Conservation (phyloP, 2,797 vertebrate genomes). For the Mormyrops attenuatus region DNA sequence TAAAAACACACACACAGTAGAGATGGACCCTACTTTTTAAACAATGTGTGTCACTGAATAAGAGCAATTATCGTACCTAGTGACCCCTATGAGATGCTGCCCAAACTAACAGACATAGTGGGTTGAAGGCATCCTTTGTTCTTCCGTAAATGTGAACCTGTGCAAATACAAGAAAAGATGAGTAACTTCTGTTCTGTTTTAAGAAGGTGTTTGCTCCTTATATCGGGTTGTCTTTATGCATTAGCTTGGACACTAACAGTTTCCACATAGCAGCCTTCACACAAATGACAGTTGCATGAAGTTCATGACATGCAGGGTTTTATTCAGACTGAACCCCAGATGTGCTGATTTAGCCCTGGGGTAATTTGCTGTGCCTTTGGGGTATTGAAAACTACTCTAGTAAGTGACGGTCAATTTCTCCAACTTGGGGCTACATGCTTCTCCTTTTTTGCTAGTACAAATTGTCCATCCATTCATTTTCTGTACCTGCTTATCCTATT, state of each 20-base stretch:
- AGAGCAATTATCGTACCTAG: not conserved
- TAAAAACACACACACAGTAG: not conserved
- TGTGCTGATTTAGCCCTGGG: not conserved
- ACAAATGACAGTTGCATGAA: not conserved
- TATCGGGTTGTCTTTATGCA: not conserved
- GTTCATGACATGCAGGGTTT: not conserved
- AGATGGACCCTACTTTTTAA: not conserved
- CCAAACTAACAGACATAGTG: not conserved
- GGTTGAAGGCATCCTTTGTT: not conserved
- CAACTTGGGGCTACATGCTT: not conserved
- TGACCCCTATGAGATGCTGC: not conserved
- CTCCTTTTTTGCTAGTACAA: not conserved
- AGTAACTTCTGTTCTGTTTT: not conserved
- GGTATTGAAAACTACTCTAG: not conserved
- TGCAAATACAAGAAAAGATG: not conserved
- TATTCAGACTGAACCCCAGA: not conserved
- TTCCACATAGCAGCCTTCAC: not conserved
- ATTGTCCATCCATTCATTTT: not conserved
- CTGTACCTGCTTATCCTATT: not conserved
- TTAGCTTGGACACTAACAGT: not conserved
- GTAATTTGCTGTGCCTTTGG: not conserved
- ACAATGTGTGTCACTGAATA: not conserved
- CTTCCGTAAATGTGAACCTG: not conserved
- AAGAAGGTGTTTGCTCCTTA: not conserved
- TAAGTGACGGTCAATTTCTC: not conserved